Base-by-base conservation (phyloP, 2,113 vertebrate species). In the Cyanistes caeruleus region DNA sequence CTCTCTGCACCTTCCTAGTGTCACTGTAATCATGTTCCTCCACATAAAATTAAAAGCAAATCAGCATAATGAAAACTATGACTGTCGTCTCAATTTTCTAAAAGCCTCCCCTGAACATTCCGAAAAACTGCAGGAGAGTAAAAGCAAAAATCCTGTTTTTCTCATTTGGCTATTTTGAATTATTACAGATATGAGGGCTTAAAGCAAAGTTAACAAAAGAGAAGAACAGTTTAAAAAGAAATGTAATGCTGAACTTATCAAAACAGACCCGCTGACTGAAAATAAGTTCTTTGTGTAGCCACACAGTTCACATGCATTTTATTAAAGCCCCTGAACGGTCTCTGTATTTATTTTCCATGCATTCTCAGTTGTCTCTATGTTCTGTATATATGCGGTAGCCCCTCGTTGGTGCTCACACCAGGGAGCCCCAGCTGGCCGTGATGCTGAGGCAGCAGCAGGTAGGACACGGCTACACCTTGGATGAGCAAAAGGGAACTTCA, bases 391-490 rank as follows among this genome's bases (percentile, higher is more conserved):
- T 5, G 17, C 55, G 43, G 52, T 10, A 73, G 18, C 8, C 30
- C 28, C 18, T 39, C 27, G 5, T 0, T 19, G 17, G 48, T 8
- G 17, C 10, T 44, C 4, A 3, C 48, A 43, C 16, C 17, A 13
- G 62, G 37, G 51, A 74, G 11, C 20, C 23, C 30, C 2, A 49
- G 33, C 18, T 35, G 31, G 25, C 58, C 1, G 0, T 2, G 56
- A 64, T 25, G 25, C 44, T 18, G 37, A 13, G 4, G 11, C 4
- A 21, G 31, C 65, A 81, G 70, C 60, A 24, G 39, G 15, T 2
- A 4, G 27, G 55, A 69, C 59, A 13, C 2, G 0, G 27, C 27
- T 24, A 55, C 48, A 33, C 33, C 3, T 1, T 3, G 5, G 5
- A 13, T 63, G 12, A 58, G 27, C 56, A 39, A 65, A 74, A 37